Base-by-base conservation (phyloP, 2,888 invertebrate genomes). In the Ophioninae sp. region DNA sequence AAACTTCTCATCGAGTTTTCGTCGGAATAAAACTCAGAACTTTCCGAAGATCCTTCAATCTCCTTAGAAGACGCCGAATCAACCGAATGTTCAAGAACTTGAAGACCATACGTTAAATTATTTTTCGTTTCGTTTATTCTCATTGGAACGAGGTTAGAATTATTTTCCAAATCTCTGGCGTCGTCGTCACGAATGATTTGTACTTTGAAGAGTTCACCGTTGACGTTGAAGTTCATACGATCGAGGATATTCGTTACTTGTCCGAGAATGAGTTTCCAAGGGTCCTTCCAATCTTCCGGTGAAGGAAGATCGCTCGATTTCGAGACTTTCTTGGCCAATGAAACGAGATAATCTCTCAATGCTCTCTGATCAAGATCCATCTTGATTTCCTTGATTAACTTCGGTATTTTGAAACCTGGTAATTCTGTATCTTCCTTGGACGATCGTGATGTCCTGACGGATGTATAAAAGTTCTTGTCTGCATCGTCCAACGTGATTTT, bases 331-430 rank as follows among this genome's bases (percentile, higher is more conserved):
- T 56, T 74, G 0, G 81, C 37, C 6, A 78, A 78, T 0, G 50
- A 39, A 20, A 74, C 81, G 61, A 83, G 74, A 62, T 83, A 81
- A 21, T 64, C 77, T 61, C 81, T 44, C 39, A 83, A 61, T 50
- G 75, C 37, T 65, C 73, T 44, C 21, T 78, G 73, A 65, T 83
- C 83, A 17, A 83, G 23, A 44, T 83, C 78, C 7, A 81, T 70
- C 56, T 78, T 81, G 7, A 83, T 50, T 74, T 81, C 74, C n/a
- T 81, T 83, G 39, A 83, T 73, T 37, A 83, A 37, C 41, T 74
- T 81, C 5, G 77, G 78, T 8, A 83, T 65, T 65, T 69, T 70
- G 0, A 81, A 69, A 69, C 74, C 78, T 10, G 30, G 5, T 0
- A 21, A 21, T 23, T 23, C 13, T 0, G 65, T 20, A 5, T 67